A percentile compares a stretch with the other conserved stretches of the same genome.
These are phyloP conservation scores for Varanus komodoensis DNA, from an alignment of 2,113 vertebrate genomes.

Conservation along the genomic window DNA sequence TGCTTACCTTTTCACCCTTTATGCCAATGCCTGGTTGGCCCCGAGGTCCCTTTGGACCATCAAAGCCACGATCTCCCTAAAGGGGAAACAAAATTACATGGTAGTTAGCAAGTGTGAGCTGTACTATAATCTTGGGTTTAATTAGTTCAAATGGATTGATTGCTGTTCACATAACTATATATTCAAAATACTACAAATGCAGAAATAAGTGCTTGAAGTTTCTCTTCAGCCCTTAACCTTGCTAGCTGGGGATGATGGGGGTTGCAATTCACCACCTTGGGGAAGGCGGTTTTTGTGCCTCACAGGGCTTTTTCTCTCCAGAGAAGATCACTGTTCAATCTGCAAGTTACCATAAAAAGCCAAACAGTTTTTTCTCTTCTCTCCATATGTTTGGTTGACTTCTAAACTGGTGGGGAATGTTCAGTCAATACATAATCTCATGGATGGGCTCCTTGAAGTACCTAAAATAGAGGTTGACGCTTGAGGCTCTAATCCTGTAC, in stretches of 20 bases:
- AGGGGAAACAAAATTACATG: conserved; percentile 57
- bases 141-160: conserved; percentile 7
- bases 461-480: not conserved
- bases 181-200: conserved; percentile 17
- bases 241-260: not conserved
- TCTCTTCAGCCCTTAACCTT: not conserved
- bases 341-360: conserved; percentile 34
- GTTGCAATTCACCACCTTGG: too few relatives aligned
- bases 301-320: conserved; percentile 8
- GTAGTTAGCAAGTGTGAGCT: conserved; percentile 44
- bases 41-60: conserved; percentile 82
- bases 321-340: conserved; percentile 34
- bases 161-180: conserved; percentile 2
- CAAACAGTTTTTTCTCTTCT: conserved; percentile 33
- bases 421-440: not conserved
- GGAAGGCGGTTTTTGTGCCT: conserved; percentile 28
- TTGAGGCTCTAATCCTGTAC: too few relatives aligned
- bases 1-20: conserved; percentile 90
- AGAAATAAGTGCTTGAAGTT: conserved; percentile 24
- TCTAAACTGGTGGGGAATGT: not conserved
- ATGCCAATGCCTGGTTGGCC: conserved; percentile 86
- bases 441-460: not conserved
- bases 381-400: conserved; percentile 12
- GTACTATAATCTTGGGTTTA: conserved; percentile 4
- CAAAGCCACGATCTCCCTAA: conserved; percentile 87